A percentile compares a stretch with the other conserved stretches of the same genome.
Conservation (phyloP, 2,113 vertebrate species). For the Cariama cristata region DNA sequence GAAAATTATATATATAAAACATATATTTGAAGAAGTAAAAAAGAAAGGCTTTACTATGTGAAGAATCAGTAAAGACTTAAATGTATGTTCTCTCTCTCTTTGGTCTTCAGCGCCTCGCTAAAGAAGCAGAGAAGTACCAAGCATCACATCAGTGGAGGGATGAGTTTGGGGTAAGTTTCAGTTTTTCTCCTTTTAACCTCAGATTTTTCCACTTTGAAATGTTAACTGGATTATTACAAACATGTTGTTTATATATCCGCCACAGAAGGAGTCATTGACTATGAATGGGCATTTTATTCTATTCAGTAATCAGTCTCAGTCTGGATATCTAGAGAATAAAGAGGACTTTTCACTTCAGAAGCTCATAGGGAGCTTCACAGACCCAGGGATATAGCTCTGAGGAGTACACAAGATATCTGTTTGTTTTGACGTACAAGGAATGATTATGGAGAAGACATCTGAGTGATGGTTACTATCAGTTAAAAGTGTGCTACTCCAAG, state of each 20-base stretch:
- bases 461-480: background rate
- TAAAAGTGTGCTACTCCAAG: background rate
- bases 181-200: background rate
- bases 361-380: background rate
- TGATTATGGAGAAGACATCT: background rate
- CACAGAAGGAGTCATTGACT: background rate
- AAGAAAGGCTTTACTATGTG: background rate
- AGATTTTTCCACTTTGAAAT: background rate
- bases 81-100: background rate
- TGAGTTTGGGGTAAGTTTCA: slow-evolving; percentile 88
- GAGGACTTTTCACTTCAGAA: background rate
- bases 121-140: slow-evolving; percentile 92
- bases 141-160: slow-evolving; percentile 91
- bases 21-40: background rate
- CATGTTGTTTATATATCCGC: background rate
- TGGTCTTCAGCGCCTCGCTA: slow-evolving; percentile 87
- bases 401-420: background rate
- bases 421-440: background rate
- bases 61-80: background rate
- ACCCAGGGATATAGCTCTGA: background rate
- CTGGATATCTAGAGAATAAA: background rate
- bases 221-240: background rate
- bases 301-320: background rate
- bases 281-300: background rate
- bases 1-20: background rate